These are phyloP conservation scores for Bombylius discolor DNA, from an alignment of 2,888 invertebrate genomes.

Conservation along the genomic window DNA sequence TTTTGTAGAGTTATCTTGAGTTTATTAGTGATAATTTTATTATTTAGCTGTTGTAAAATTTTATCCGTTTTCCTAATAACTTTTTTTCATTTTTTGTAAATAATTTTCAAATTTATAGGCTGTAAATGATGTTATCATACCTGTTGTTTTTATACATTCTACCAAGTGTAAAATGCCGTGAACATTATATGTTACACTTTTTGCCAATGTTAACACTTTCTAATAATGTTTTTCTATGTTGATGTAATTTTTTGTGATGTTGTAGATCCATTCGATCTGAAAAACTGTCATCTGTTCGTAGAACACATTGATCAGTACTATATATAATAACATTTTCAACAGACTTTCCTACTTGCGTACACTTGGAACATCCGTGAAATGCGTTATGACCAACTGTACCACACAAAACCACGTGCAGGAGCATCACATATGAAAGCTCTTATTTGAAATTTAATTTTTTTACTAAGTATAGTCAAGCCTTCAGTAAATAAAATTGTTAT, in stretches of 20 bases:
- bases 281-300: too few relatives aligned
- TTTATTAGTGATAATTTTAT: not conserved
- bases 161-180: slow-evolving; percentile 11
- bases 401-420: slow-evolving; percentile 2
- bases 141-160: slow-evolving; percentile 4
- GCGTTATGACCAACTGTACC: slow-evolving; percentile 3
- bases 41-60: slow-evolving; percentile 3
- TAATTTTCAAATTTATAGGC: slow-evolving; percentile 13
- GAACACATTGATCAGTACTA: not conserved
- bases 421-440: slow-evolving; percentile 6
- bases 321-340: slow-evolving; percentile 3
- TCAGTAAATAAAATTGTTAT: not conserved
- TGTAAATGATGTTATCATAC: slow-evolving; percentile 5
- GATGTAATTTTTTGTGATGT: slow-evolving; percentile 1
- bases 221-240: not conserved
- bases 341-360: slow-evolving; percentile 2
- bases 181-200: slow-evolving; percentile 11
- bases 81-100: slow-evolving; percentile 4
- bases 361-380: slow-evolving; percentile 2
- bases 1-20: not conserved
- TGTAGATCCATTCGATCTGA: too few relatives aligned
- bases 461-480: not conserved
- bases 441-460: not conserved
- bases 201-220: slow-evolving; percentile 2
- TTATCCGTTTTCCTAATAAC: slow-evolving; percentile 2